Evolutionary conservation across 2,113 vertebrate genomes (phyloP).

Genomic region (Myanophis thanlyinensis): DNA sequence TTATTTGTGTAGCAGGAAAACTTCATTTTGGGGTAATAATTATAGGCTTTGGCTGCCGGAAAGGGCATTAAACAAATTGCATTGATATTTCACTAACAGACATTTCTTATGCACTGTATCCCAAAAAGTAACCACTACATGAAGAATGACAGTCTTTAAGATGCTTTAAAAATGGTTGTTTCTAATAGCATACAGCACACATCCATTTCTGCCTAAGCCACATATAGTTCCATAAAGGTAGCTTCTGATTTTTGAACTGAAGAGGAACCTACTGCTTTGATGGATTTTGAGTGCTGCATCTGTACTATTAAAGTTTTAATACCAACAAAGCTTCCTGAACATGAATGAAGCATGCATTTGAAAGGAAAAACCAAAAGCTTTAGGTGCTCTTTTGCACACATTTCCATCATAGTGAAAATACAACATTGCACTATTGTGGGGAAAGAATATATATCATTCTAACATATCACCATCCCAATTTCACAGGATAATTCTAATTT

Average conservation of each 20-base stretch:
- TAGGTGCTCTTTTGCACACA: neutral
- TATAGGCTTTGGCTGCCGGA: neutral
- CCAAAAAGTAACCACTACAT: neutral
- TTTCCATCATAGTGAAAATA: neutral
- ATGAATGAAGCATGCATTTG: neutral
- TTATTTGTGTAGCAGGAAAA: neutral
- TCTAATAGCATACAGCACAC: neutral
- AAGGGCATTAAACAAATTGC: neutral
- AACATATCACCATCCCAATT: neutral
- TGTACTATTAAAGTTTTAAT: neutral
- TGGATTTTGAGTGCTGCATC: neutral
- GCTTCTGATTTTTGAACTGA: neutral
- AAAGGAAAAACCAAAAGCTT: neutral
- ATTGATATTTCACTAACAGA: neutral
- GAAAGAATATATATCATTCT: neutral
- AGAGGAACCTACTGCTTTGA: neutral
- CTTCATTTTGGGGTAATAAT: neutral
- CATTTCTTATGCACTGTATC: neutral
- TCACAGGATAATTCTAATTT: neutral
- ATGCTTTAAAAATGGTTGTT: neutral
- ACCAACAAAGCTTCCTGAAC: neutral
- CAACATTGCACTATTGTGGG: neutral
- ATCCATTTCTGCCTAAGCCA: neutral
- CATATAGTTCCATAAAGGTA: neutral
- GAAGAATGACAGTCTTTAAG: neutral